phyloP scores from a whole-genome alignment of 2,888 invertebrate genomes.

The Allacma fusca region DNA sequence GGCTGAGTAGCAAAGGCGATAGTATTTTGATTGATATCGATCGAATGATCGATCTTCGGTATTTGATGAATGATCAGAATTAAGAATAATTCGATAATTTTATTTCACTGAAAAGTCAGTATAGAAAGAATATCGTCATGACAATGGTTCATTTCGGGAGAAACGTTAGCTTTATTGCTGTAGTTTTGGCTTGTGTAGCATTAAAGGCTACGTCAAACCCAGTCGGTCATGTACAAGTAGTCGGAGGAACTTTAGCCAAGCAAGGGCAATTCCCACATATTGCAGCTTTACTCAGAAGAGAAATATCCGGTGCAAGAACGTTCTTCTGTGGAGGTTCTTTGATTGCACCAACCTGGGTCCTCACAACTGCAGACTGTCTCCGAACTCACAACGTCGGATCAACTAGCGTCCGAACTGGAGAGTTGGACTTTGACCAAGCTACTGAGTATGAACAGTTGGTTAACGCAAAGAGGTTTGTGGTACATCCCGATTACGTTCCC shows the following conservation, averaged over 20 bases:
- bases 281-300: neutral
- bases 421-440: neutral
- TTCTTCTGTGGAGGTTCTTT: constrained; percentile 23
- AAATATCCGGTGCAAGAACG: constrained; percentile 7
- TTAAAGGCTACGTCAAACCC: neutral
- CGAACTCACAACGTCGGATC: neutral
- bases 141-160: no score
- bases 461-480: neutral
- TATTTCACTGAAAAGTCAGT: no score
- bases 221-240: neutral
- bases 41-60: no score
- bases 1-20: no score
- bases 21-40: no score
- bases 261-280: constrained; percentile 24
- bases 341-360: neutral
- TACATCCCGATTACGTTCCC: neutral
- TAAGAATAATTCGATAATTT: no score
- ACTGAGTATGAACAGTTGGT: constrained; percentile 19
- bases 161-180: neutral
- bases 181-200: neutral
- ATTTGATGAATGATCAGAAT: no score
- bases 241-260: constrained; percentile 7
- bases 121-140: no score
- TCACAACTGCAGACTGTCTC: constrained; percentile 16
- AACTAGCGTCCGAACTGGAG: constrained; percentile 18